A percentile compares a stretch with the other conserved stretches of the same genome.
Evolutionary conservation across 2,113 vertebrate species (phyloP).

Genomic region (Hyla sarda): DNA sequence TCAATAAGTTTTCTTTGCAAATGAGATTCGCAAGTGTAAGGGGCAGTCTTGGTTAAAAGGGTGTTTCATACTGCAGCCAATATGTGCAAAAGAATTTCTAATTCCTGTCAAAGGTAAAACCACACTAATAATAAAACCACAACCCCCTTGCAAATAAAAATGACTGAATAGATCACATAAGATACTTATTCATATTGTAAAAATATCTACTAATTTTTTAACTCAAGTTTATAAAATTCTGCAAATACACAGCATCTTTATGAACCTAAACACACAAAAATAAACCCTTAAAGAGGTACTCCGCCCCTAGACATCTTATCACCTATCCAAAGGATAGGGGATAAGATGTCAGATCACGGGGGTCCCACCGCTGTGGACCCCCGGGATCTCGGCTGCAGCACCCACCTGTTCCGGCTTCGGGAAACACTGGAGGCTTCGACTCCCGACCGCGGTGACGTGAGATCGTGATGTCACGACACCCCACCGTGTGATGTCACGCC

Average conservation of each 20-base stretch:
- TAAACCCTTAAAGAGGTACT: too few species aligned
- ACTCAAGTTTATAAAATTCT: not conserved
- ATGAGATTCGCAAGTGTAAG: slow-evolving; percentile 1
- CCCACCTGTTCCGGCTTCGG: too few species aligned
- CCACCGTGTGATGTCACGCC: too few species aligned
- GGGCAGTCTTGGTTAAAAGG: slow-evolving; percentile 16
- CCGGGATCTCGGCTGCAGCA: too few species aligned
- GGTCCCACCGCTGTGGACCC: too few species aligned
- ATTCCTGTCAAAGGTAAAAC: not conserved
- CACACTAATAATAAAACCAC: not conserved
- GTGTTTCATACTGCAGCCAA: slow-evolving; percentile 34
- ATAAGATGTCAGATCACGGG: too few species aligned
- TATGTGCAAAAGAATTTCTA: slow-evolving; percentile 4
- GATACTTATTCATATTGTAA: not conserved
- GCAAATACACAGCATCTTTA: not conserved
- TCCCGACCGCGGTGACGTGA: too few species aligned
- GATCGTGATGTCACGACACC: too few species aligned
- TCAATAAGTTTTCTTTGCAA: slow-evolving; percentile 30
- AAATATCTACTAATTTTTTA: not conserved
- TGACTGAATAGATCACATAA: not conserved
- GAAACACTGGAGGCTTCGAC: too few species aligned
- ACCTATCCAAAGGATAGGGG: too few species aligned
- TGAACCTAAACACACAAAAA: too few species aligned
- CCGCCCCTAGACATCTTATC: too few species aligned
- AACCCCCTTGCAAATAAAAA: not conserved